Conservation (phyloP, 2,113 vertebrate genomes). For the Thalassarche chlororhynchos region DNA sequence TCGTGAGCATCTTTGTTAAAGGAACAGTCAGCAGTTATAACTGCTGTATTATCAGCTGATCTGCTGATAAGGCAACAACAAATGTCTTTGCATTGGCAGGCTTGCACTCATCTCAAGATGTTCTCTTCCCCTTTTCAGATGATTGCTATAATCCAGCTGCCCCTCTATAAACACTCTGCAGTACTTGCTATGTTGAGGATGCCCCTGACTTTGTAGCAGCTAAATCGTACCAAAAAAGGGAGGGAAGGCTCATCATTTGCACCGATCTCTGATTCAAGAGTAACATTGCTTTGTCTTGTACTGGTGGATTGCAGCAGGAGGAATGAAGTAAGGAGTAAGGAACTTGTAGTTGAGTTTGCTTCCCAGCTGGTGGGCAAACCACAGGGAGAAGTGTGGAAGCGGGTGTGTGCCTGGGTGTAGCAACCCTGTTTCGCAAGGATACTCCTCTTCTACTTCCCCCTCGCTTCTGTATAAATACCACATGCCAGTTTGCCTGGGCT, state of each 20-base stretch:
- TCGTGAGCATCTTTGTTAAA: background rate
- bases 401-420: background rate
- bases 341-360: background rate
- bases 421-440: background rate
- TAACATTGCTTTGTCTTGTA: background rate
- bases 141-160: background rate
- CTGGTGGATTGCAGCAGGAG: background rate
- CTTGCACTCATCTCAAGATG: background rate
- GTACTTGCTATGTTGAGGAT: background rate
- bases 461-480: background rate
- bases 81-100: background rate
- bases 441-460: background rate
- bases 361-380: background rate
- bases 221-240: background rate
- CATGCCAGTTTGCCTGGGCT: background rate
- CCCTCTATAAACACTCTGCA: background rate
- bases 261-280: background rate
- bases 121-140: slow-evolving; percentile 4
- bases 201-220: background rate
- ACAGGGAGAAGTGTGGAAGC: background rate
- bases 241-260: background rate
- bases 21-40: background rate
- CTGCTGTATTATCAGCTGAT: background rate
- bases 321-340: background rate
- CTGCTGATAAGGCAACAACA: slow-evolving; percentile 23